Percentiles rank a stretch among this genome's conserved stretches.
These are phyloP conservation scores for Heliconius charithonia DNA, from an alignment of 2,888 invertebrate species.

Conservation along the genomic window DNA sequence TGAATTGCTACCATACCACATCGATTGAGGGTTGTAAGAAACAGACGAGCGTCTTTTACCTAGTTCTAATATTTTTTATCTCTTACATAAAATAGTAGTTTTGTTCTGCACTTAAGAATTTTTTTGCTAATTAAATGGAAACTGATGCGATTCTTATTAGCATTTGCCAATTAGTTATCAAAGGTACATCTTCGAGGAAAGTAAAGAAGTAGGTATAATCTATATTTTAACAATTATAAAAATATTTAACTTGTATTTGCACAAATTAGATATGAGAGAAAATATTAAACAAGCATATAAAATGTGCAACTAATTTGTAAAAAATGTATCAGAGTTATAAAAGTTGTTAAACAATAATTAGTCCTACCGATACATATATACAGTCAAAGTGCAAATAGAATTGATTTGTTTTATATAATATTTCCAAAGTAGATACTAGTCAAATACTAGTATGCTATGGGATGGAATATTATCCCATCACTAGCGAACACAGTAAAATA, in stretches of 20 bases:
- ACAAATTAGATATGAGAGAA: neutral
- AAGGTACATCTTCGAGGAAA: neutral
- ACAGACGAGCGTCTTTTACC: slow-evolving; percentile 52
- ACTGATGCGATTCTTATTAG: neutral
- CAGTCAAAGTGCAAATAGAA: neutral
- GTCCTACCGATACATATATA: no score
- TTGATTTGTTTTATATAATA: neutral
- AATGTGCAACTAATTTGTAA: neutral
- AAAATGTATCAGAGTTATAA: no score
- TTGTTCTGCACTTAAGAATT: neutral
- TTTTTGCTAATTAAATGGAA: neutral
- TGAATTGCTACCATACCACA: slow-evolving; percentile 81
- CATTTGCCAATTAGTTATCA: no score
- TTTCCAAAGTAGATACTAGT: no score
- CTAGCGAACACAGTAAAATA: neutral
- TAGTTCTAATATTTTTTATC: neutral
- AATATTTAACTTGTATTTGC: neutral
- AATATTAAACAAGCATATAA: neutral
- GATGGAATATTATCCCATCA: neutral
- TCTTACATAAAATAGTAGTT: neutral
- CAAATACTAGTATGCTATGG: no score
- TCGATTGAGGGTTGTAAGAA: slow-evolving; percentile 56
- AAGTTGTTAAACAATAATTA: neutral
- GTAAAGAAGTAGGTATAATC: neutral
- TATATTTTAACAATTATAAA: neutral